Conservation (phyloP, 2,113 vertebrate species). For the Paralichthys olivaceus region DNA sequence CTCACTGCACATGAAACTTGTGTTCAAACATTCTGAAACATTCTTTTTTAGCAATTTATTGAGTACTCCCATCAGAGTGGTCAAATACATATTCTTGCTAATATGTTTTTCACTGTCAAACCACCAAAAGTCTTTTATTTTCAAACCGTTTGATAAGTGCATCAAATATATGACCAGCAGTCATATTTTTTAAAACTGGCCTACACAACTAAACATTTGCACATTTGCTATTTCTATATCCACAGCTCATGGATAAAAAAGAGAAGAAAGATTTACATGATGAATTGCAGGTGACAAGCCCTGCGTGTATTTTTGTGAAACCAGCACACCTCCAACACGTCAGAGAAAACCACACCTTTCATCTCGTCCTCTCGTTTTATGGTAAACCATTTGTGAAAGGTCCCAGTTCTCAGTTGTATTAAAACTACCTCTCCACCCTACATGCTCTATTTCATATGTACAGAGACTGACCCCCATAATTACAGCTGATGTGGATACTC, state of each 20-base stretch:
- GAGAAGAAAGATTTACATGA: not conserved
- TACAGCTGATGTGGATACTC: not conserved
- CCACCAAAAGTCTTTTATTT: not conserved
- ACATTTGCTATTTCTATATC: not conserved
- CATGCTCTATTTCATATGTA: not conserved
- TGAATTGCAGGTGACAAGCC: not conserved
- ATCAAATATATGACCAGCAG: not conserved
- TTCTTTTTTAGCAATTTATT: not conserved
- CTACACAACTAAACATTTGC: not conserved
- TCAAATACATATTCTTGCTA: not conserved
- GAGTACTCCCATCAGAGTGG: not conserved
- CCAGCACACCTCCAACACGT: not conserved
- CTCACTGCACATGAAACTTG: no score
- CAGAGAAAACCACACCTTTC: not conserved
- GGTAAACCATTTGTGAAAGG: not conserved
- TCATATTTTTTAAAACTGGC: not conserved
- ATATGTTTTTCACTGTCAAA: not conserved
- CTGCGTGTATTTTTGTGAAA: not conserved
- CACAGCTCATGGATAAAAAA: not conserved
- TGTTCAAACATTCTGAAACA: not conserved
- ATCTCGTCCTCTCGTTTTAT: not conserved
- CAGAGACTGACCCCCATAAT: not conserved
- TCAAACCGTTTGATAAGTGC: not conserved
- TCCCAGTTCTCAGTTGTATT: not conserved
- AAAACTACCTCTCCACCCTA: not conserved